Evolutionary conservation across 2,113 vertebrate species (phyloP).

Genomic region (Monarcha castaneiventris): DNA sequence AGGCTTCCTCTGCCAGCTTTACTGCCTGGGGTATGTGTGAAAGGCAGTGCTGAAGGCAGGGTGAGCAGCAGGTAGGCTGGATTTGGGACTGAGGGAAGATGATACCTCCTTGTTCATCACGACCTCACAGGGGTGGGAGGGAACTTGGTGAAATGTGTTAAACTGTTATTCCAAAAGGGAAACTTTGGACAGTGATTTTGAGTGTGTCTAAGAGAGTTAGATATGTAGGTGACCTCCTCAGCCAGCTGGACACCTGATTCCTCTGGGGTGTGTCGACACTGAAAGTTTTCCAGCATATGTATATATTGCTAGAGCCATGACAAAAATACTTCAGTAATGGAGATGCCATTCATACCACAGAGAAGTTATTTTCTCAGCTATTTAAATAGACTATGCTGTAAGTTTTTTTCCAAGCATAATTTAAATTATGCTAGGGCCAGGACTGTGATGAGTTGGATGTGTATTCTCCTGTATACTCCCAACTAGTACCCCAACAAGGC

Average conservation of each 20-base stretch:
- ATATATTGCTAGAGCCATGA: background rate
- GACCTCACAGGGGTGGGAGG: background rate
- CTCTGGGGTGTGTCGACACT: background rate
- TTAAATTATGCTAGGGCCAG: background rate
- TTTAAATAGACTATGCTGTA: conserved; percentile 5
- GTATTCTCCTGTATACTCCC: background rate
- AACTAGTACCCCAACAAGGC: background rate
- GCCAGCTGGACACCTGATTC: background rate
- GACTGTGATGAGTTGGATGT: background rate
- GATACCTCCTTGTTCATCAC: background rate
- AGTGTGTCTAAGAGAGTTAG: background rate
- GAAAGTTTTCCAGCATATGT: background rate
- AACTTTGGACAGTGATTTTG: background rate
- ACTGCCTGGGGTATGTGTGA: background rate
- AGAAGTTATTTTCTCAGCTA: conserved; percentile 26
- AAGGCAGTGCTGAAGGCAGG: background rate
- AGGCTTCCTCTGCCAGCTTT: background rate
- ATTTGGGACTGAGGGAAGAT: background rate
- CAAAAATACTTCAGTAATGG: conserved; percentile 16
- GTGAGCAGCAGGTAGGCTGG: background rate
- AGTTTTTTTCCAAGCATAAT: background rate
- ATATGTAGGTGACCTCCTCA: background rate
- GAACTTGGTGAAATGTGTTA: background rate
- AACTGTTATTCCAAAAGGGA: background rate
- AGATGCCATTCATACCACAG: conserved; percentile 12